Percentiles rank a stretch among this genome's conserved stretches.
phyloP scores from a whole-genome alignment of 2,888 invertebrate species.

The Drosophila mimetica region DNA sequence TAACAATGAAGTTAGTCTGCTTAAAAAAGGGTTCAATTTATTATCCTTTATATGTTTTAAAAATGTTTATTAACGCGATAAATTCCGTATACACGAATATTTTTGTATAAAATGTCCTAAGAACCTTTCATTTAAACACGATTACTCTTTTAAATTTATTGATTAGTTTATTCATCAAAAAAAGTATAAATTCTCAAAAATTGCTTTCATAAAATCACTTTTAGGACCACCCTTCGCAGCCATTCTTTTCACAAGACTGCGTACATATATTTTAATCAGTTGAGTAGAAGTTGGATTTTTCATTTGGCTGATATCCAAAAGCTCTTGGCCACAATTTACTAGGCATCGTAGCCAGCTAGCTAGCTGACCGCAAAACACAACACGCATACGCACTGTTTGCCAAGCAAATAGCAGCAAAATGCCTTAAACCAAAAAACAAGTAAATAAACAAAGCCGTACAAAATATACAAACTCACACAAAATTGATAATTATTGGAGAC shows the following conservation, averaged over 20 bases:
- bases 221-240: neutral
- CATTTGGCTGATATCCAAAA: slow-evolving; percentile 37
- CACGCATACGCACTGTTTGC: slow-evolving; percentile 75
- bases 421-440: slow-evolving; percentile 74
- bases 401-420: slow-evolving; percentile 59
- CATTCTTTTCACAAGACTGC: neutral
- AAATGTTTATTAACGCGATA: too few species aligned
- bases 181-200: neutral
- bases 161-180: neutral
- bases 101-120: too few species aligned
- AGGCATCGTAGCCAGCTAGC: slow-evolving; percentile 19
- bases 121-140: too few species aligned
- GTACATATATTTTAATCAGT: slow-evolving; percentile 60
- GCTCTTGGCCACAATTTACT: slow-evolving; percentile 63
- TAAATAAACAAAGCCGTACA: slow-evolving; percentile 70
- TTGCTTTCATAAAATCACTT: neutral
- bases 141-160: neutral
- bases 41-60: too few species aligned
- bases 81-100: too few species aligned
- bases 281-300: slow-evolving; percentile 25
- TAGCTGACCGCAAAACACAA: slow-evolving; percentile 45
- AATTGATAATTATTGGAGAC: slow-evolving; percentile 55
- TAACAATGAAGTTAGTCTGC: too few species aligned
- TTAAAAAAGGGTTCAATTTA: too few species aligned
- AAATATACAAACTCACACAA: slow-evolving; percentile 48